A percentile compares a stretch with the other conserved stretches of the same genome.
Conservation (phyloP, 2,888 invertebrate genomes). For the Hydrotaea cyrtoneurina region DNA sequence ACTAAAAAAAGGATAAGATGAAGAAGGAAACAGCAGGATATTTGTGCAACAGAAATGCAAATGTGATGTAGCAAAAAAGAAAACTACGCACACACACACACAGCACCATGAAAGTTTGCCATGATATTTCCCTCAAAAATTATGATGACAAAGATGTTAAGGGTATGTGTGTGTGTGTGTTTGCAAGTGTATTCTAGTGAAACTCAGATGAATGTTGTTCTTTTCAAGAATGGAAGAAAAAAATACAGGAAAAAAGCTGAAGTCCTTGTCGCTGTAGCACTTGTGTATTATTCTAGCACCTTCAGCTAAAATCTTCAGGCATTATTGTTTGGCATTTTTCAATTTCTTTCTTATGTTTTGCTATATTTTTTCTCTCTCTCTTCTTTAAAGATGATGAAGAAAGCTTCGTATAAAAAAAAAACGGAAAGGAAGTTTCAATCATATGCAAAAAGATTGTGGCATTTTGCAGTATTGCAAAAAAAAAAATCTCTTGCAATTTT, state of each 20-base stretch:
- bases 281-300: constrained; percentile 26
- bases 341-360: constrained; percentile 18
- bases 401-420: not conserved
- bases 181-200: not conserved
- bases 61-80: not conserved
- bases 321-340: constrained; percentile 18
- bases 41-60: constrained; percentile 28
- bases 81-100: no score
- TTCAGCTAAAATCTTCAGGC: constrained; percentile 31
- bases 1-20: constrained; percentile 7
- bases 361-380: not conserved
- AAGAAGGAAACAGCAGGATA: constrained; percentile 22
- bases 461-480: constrained; percentile 36
- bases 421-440: not conserved
- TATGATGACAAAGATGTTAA: constrained; percentile 27
- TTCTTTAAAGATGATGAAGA: not conserved
- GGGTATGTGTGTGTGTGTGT: not conserved
- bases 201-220: constrained; percentile 23
- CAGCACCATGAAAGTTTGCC: constrained; percentile 10
- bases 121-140: constrained; percentile 30
- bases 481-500: constrained; percentile 30
- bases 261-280: not conserved
- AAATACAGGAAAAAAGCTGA: not conserved
- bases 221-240: not conserved
- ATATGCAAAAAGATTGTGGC: constrained; percentile 25